Evolutionary conservation across 2,888 invertebrate species (phyloP).

Genomic region (Ditylenchus weischeri): DNA sequence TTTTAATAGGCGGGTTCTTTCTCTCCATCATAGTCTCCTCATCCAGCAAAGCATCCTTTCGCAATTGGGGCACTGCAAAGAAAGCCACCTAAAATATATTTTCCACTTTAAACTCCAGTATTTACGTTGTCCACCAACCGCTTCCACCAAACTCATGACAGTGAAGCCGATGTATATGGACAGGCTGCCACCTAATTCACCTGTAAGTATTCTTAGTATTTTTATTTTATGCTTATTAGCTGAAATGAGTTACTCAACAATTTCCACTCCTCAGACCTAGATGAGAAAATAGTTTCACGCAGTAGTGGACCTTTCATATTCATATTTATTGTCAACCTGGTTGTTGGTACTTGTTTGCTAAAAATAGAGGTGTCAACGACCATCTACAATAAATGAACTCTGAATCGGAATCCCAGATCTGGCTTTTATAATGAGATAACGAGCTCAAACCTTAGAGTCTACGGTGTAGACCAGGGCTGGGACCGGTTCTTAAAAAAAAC

Average conservation of each 20-base stretch:
- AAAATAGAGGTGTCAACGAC: no score
- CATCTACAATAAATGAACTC: no score
- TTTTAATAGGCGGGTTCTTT: constrained; percentile 22
- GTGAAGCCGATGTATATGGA: constrained; percentile 38
- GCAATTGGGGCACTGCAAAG: constrained; percentile 28
- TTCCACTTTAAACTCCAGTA: no score
- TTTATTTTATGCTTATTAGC: not conserved
- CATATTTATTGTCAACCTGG: no score
- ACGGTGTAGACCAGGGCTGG: no score
- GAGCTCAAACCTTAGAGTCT: no score
- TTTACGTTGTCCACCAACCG: not conserved
- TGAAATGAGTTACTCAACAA: constrained; percentile 18
- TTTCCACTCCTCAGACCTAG: constrained; percentile 20
- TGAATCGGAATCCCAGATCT: no score
- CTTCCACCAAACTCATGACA: constrained; percentile 32
- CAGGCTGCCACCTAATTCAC: constrained; percentile 35
- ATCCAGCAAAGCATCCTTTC: constrained; percentile 22
- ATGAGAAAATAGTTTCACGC: not conserved
- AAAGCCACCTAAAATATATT: constrained; percentile 22
- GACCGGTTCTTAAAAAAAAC: no score
- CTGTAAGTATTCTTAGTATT: constrained; percentile 23
- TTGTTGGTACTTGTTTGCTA: no score
- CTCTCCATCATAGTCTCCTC: constrained; percentile 17
- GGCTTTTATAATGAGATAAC: no score
- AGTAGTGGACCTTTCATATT: not conserved